Percentiles rank a stretch among this genome's conserved stretches.
Conservation (phyloP, 2,113 vertebrate species). For the Vireo altiloquus region DNA sequence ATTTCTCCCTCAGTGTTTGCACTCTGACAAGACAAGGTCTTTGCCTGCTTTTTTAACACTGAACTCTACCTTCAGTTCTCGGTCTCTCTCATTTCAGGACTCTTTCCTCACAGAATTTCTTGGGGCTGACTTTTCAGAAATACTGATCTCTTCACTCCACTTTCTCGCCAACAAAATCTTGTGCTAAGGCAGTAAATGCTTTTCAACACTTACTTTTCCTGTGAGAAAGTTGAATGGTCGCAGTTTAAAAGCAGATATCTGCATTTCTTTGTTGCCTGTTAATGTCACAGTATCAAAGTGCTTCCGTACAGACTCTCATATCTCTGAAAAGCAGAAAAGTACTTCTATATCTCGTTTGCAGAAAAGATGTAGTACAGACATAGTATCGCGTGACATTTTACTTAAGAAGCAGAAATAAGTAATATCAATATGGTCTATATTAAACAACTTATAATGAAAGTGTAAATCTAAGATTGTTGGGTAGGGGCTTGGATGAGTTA, state of each 20-base stretch:
- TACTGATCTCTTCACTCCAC: not conserved
- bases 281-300: not conserved
- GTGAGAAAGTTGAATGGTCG: not conserved
- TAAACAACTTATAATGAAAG: not conserved
- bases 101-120: not conserved
- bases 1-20: not conserved
- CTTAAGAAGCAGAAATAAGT: not conserved
- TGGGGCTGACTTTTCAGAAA: not conserved
- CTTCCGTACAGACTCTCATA: not conserved
- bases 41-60: not conserved
- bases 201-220: not conserved
- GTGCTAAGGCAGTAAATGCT: not conserved
- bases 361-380: not conserved
- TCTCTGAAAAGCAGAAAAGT: not conserved
- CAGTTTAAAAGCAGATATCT: not conserved
- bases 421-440: not conserved
- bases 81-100: not conserved
- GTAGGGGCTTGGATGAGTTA: not conserved
- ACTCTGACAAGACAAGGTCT: not conserved
- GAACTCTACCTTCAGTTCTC: not conserved
- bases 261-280: slow-evolving; percentile 25
- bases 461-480: not conserved
- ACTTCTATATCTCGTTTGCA: not conserved
- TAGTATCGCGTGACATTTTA: not conserved
- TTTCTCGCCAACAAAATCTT: not conserved